Evolutionary conservation across 2,113 vertebrate genomes (phyloP).

Genomic region (Mandrillus leucophaeus): DNA sequence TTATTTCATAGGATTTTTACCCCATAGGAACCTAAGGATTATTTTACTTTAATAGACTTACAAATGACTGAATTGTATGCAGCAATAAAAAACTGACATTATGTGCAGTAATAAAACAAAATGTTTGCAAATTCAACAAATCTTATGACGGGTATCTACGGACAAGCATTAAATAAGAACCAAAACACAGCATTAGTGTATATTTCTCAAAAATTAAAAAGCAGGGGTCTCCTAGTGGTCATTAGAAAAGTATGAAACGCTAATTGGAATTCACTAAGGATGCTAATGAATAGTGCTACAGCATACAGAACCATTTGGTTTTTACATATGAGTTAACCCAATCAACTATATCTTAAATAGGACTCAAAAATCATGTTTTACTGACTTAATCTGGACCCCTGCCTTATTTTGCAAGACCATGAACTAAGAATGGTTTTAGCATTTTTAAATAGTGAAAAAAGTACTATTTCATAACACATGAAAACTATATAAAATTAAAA

Average conservation of each 20-base stretch:
- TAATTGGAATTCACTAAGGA: neutral
- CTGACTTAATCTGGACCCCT: neutral
- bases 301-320: neutral
- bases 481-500: neutral
- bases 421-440: neutral
- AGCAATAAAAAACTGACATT: neutral
- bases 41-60: neutral
- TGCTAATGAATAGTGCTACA: neutral
- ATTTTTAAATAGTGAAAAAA: neutral
- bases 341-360: neutral
- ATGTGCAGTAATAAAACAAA: neutral
- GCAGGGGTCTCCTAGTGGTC: neutral
- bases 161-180: neutral
- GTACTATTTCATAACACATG: neutral
- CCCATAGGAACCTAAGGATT: neutral
- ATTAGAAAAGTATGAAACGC: neutral
- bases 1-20: neutral
- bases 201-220: neutral
- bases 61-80: neutral
- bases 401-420: neutral
- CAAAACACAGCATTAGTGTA: neutral
- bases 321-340: neutral
- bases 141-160: neutral
- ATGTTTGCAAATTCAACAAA: neutral
- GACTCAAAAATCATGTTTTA: neutral